Conservation (phyloP, 1,140 invertebrate genomes). For the Dolichoris vasculosae region DNA sequence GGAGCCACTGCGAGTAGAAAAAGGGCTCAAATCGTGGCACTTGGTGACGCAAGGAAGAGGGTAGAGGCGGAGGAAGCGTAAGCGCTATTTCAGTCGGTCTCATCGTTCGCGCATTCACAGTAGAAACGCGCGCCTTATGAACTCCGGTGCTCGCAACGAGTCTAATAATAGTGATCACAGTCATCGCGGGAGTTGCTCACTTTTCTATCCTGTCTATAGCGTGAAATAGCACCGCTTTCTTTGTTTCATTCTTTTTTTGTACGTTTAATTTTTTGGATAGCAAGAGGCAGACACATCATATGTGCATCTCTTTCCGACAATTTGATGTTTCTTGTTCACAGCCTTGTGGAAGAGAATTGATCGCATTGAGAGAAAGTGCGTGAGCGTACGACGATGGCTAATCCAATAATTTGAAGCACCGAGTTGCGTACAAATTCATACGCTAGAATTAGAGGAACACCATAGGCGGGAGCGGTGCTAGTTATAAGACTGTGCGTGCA, state of each 20-base stretch:
- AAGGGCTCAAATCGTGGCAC: too few species aligned
- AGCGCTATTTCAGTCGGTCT: not conserved
- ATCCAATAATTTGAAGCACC: not conserved
- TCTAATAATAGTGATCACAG: conserved; percentile 70
- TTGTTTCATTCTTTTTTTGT: conserved; percentile 31
- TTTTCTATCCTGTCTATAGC: conserved; percentile 54
- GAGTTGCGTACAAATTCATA: too few species aligned
- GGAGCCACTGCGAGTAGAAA: too few species aligned
- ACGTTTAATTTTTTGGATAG: conserved; percentile 7
- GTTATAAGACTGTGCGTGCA: conserved; percentile 17
- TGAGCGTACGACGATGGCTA: not conserved
- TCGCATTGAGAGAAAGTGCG: not conserved
- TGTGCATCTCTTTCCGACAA: not conserved
- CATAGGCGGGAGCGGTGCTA: not conserved
- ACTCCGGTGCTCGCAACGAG: not conserved
- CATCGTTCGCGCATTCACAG: not conserved
- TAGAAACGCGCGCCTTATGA: not conserved
- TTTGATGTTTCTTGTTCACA: not conserved
- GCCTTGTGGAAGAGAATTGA: not conserved
- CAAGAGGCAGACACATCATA: not conserved
- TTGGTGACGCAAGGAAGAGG: not conserved
- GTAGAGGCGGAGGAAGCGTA: not conserved
- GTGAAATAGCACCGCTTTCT: conserved; percentile 35
- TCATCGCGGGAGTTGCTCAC: conserved; percentile 61
- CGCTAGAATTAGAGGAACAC: too few species aligned